Conservation (phyloP, 2,113 vertebrate genomes). For the Myotis lucifugus region DNA sequence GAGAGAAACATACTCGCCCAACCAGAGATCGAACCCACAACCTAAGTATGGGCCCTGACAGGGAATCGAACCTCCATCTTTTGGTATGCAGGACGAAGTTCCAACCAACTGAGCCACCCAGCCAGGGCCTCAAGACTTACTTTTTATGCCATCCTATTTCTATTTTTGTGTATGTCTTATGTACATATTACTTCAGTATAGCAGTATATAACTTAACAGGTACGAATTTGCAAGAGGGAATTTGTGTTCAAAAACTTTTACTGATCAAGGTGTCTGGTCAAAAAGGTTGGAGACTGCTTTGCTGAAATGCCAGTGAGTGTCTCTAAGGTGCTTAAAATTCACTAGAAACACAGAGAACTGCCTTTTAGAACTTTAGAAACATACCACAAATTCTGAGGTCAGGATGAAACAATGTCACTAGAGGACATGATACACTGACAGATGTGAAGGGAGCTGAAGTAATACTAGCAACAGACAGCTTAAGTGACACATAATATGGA, state of each 20-base stretch:
- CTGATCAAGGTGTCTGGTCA: background rate
- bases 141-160: background rate
- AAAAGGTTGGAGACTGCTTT: background rate
- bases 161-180: background rate
- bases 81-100: background rate
- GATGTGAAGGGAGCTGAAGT: rapidly evolving
- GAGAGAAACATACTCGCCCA: background rate
- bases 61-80: background rate
- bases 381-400: background rate
- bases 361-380: background rate
- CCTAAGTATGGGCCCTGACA: background rate
- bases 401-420: background rate
- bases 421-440: rapidly evolving
- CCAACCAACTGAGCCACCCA: background rate
- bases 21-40: background rate
- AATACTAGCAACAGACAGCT: background rate
- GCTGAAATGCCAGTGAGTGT: background rate
- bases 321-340: background rate
- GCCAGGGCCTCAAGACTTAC: too few relatives aligned
- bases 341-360: rapidly evolving
- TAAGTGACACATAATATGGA: background rate
- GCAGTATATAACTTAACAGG: background rate
- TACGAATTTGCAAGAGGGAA: background rate
- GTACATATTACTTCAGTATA: background rate
- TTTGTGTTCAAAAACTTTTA: conserved; percentile 14